phyloP scores from a whole-genome alignment of 1,140 invertebrate genomes.

The Drosophila novamexicana region DNA sequence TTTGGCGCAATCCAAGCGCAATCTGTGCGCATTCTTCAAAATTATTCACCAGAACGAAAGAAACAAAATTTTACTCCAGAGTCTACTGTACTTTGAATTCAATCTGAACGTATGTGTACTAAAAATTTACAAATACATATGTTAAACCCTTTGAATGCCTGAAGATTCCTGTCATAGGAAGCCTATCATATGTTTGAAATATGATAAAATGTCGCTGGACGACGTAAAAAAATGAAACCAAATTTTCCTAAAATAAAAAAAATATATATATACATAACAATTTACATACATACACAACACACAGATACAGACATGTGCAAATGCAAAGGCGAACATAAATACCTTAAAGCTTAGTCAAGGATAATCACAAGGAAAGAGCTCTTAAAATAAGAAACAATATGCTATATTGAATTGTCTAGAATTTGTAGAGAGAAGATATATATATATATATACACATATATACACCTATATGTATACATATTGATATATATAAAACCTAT shows the following conservation, averaged over 20 bases:
- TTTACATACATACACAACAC: constrained; percentile 12
- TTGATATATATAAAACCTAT: constrained; percentile 64
- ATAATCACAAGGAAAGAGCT: constrained; percentile 54
- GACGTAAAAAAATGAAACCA: constrained; percentile 37
- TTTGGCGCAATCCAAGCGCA: background rate
- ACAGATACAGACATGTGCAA: constrained; percentile 2
- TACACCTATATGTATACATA: constrained; percentile 52
- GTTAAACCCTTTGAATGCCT: constrained; percentile 3
- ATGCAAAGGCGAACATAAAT: constrained; percentile 5
- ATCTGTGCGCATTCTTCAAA: background rate
- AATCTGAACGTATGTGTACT: constrained; percentile 22
- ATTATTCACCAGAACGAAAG: background rate
- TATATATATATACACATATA: constrained; percentile 50
- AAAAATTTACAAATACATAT: constrained; percentile 11
- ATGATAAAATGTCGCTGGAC: constrained; percentile 75
- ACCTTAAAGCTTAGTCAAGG: constrained; percentile 33
- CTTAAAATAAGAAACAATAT: constrained; percentile 19
- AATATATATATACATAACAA: constrained; percentile 13
- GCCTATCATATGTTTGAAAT: constrained; percentile 35
- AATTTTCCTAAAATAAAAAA: constrained; percentile 10
- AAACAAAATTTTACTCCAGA: background rate
- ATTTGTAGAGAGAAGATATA: constrained; percentile 12
- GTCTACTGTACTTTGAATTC: constrained; percentile 7
- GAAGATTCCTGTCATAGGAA: background rate
- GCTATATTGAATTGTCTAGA: constrained; percentile 16